Evolutionary conservation across 2,888 invertebrate species (phyloP).

Genomic region (Synergus itoensis): DNA sequence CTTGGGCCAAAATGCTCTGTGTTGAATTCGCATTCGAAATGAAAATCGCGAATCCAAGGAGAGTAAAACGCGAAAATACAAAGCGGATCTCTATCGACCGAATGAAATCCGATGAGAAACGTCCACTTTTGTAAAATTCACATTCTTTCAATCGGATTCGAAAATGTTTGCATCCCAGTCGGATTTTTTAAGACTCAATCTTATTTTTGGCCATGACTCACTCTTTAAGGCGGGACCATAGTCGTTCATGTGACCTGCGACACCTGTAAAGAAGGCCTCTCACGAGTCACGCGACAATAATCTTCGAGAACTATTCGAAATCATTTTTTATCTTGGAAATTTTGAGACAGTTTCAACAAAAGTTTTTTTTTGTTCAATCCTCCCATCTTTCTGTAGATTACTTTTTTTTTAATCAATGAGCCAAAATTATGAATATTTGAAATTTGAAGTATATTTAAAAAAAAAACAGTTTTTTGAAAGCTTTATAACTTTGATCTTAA

Average conservation of each 20-base stretch:
- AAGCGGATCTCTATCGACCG: neutral
- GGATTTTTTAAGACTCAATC: neutral
- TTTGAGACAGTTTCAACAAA: neutral
- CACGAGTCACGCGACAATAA: neutral
- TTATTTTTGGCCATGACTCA: neutral
- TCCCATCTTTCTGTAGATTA: neutral
- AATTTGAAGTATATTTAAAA: too few relatives aligned
- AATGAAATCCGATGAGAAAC: slow-evolving; percentile 21
- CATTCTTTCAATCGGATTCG: neutral
- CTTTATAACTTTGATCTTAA: too few relatives aligned
- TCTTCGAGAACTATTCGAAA: neutral
- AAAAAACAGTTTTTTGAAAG: too few relatives aligned
- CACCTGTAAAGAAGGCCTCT: neutral
- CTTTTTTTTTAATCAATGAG: too few relatives aligned
- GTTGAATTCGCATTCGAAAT: slow-evolving; percentile 14
- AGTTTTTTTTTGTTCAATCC: neutral
- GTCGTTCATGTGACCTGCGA: neutral
- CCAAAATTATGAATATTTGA: too few relatives aligned
- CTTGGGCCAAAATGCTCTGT: neutral
- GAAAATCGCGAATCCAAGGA: neutral
- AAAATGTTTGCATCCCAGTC: neutral
- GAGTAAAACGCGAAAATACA: neutral
- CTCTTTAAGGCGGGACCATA: neutral
- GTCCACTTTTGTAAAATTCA: slow-evolving; percentile 9
- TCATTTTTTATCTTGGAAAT: neutral